phyloP scores from a whole-genome alignment of 2,888 invertebrate genomes.

The Heliothis peltigera region DNA sequence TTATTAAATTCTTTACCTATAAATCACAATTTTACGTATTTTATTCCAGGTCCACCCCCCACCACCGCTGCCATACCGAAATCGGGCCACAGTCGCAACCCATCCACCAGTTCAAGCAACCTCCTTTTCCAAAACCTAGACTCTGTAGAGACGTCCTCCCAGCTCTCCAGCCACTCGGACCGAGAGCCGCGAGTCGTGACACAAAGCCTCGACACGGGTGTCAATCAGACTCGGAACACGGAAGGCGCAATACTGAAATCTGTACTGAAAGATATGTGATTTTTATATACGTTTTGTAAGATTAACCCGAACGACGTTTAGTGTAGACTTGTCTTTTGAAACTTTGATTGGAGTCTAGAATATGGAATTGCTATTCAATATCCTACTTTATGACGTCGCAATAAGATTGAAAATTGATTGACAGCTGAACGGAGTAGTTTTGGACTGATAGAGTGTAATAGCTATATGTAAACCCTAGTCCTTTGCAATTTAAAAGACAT shows the following conservation, averaged over 20 bases:
- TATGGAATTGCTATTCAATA: background rate
- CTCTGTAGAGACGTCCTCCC: constrained; percentile 75
- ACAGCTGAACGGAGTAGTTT: background rate
- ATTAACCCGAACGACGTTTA: constrained; percentile 17
- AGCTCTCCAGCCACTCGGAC: constrained; percentile 76
- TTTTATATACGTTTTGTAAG: constrained; percentile 32
- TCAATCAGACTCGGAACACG: constrained; percentile 84
- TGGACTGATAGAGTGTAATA: constrained; percentile 2
- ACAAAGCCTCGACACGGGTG: constrained; percentile 78
- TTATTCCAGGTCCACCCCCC: constrained; percentile 71
- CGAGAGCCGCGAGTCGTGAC: constrained; percentile 61
- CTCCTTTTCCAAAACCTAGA: constrained; percentile 82
- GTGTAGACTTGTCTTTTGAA: constrained; percentile 3
- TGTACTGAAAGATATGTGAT: constrained; percentile 85
- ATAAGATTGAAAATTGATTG: background rate
- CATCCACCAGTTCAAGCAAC: constrained; percentile 83
- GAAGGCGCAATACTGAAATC: constrained; percentile 87
- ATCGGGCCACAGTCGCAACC: constrained; percentile 78
- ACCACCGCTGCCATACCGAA: constrained; percentile 33
- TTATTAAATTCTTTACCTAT: no score
- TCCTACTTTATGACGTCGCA: background rate
- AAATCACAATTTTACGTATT: background rate
- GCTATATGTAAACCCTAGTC: background rate
- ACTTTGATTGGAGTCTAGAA: constrained; percentile 26
- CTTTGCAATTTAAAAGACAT: no score